Evolutionary conservation across 1,140 invertebrate genomes (phyloP).

Genomic region (Lepidotrigona ventralis): DNA sequence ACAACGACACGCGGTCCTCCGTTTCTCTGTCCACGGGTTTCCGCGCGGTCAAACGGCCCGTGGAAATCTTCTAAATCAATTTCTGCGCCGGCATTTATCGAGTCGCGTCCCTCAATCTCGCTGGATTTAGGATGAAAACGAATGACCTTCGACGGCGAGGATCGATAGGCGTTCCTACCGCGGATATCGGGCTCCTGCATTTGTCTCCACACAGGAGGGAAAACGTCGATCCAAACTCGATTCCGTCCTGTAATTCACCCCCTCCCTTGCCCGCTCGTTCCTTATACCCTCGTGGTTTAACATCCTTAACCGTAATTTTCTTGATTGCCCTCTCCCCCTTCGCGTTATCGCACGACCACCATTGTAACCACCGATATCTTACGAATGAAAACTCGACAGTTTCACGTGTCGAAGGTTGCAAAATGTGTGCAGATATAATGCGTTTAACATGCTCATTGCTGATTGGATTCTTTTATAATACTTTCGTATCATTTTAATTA

Average conservation of each 20-base stretch:
- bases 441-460: not conserved
- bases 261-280: not conserved
- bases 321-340: constrained; percentile 12
- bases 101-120: constrained; percentile 53
- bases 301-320: constrained; percentile 41
- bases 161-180: constrained; percentile 48
- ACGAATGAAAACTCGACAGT: not conserved
- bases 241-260: constrained; percentile 9
- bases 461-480: not conserved
- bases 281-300: constrained; percentile 29
- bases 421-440: not conserved
- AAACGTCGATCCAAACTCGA: constrained; percentile 46
- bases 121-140: constrained; percentile 52
- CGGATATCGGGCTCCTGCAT: constrained; percentile 38
- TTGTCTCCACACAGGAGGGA: constrained; percentile 35
- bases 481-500: not conserved
- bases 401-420: not conserved
- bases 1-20: constrained; percentile 49
- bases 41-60: constrained; percentile 44
- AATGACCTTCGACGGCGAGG: constrained; percentile 46
- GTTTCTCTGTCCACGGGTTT: constrained; percentile 33
- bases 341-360: constrained; percentile 8
- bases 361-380: not conserved
- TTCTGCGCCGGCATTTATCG: constrained; percentile 53
- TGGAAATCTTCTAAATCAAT: constrained; percentile 67